Evolutionary conservation across 2,888 invertebrate species (phyloP).

Genomic region (Chrysolina oricalcia): DNA sequence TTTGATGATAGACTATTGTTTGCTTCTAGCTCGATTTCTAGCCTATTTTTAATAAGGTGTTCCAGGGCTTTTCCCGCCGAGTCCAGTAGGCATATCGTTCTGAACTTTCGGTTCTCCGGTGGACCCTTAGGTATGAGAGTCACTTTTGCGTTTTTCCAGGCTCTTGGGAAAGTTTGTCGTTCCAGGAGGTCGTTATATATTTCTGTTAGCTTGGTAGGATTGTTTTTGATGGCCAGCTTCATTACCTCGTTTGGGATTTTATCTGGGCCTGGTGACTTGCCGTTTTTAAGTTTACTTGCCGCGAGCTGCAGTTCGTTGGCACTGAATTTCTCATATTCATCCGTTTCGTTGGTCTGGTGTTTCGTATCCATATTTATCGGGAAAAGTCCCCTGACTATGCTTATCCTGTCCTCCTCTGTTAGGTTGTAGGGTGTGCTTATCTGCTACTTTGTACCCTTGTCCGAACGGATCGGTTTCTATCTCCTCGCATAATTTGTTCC

Average conservation of each 20-base stretch:
- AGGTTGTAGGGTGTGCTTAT: slow-evolving; percentile 6
- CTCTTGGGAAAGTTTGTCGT: slow-evolving; percentile 38
- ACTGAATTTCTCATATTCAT: neutral
- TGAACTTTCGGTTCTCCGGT: slow-evolving; percentile 3
- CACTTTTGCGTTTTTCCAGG: slow-evolving; percentile 40
- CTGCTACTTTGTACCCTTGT: slow-evolving; percentile 44
- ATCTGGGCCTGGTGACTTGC: slow-evolving; percentile 22
- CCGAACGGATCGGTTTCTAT: slow-evolving; percentile 45
- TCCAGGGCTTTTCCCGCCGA: slow-evolving; percentile 37
- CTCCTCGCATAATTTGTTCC: slow-evolving; percentile 36
- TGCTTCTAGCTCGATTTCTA: slow-evolving; percentile 23
- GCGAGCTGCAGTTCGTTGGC: neutral
- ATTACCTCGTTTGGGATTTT: slow-evolving; percentile 6
- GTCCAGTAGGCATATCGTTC: slow-evolving; percentile 30
- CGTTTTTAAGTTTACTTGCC: slow-evolving; percentile 14
- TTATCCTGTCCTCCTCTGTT: slow-evolving; percentile 6
- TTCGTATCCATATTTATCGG: neutral
- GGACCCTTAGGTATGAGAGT: slow-evolving; percentile 40
- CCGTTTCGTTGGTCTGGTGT: neutral
- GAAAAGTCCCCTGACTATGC: slow-evolving; percentile 21
- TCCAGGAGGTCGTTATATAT: slow-evolving; percentile 30
- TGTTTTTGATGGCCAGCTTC: slow-evolving; percentile 4
- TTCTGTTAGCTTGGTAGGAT: neutral
- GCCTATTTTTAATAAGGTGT: slow-evolving; percentile 28
- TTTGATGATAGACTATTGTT: neutral